These are phyloP conservation scores for Eurytoma adleriae DNA, from an alignment of 2,888 invertebrate genomes.

Conservation along the genomic window DNA sequence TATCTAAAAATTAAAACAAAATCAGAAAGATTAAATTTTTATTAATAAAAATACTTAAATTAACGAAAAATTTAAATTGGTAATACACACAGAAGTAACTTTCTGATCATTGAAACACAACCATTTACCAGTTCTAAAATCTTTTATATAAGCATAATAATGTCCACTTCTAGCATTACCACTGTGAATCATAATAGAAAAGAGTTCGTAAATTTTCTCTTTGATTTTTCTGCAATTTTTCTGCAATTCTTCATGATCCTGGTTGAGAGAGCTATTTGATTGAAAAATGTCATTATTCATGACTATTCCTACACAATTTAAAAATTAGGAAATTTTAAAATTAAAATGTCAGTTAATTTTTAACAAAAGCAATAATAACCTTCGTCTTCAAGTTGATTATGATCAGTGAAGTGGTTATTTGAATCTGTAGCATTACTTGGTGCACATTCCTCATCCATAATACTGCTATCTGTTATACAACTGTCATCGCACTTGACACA, in stretches of 20 bases:
- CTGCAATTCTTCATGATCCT: slow-evolving; percentile 75
- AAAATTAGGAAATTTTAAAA: too few relatives aligned
- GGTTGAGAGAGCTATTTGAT: slow-evolving; percentile 75
- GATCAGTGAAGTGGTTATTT: slow-evolving; percentile 65
- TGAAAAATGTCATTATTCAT: slow-evolving; percentile 76
- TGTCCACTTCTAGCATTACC: slow-evolving; percentile 94
- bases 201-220: slow-evolving; percentile 87
- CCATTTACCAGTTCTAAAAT: slow-evolving; percentile 86
- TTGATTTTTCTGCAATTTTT: slow-evolving; percentile 67
- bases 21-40: background rate
- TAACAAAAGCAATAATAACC: slow-evolving; percentile 67
- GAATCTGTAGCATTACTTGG: slow-evolving; percentile 61
- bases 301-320: slow-evolving; percentile 78
- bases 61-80: slow-evolving; percentile 11
- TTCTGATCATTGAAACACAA: slow-evolving; percentile 93
- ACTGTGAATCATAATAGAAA: slow-evolving; percentile 94
- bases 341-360: background rate
- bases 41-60: background rate
- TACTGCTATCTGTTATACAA: slow-evolving; percentile 83
- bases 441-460: slow-evolving; percentile 80
- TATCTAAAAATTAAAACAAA: slow-evolving; percentile 77
- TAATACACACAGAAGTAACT: slow-evolving; percentile 81
- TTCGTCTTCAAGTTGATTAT: slow-evolving; percentile 82
- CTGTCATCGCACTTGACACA: slow-evolving; percentile 81
- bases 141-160: slow-evolving; percentile 94